phyloP scores from a whole-genome alignment of 2,888 invertebrate genomes.

The Icerya purchasi region DNA sequence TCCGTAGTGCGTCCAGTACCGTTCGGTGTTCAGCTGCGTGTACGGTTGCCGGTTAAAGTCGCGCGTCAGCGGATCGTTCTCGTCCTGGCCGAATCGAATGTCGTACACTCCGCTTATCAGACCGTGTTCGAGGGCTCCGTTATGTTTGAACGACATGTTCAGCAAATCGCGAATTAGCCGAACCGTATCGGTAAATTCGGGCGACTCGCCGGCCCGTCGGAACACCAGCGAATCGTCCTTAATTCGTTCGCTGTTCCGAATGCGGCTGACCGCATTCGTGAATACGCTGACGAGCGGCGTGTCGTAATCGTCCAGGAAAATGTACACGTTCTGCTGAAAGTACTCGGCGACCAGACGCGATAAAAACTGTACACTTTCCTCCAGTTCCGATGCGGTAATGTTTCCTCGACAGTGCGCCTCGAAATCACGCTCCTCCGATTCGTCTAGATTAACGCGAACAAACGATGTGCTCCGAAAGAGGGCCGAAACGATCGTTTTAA shows the following conservation, averaged over 20 bases:
- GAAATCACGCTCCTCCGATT: background rate
- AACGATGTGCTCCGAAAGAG: background rate
- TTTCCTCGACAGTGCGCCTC: background rate
- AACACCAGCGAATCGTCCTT: background rate
- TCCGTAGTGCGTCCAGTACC: background rate
- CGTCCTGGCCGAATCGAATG: background rate
- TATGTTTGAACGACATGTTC: background rate
- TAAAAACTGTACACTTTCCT: background rate
- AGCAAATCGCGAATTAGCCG: background rate
- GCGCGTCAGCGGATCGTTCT: too few relatives aligned
- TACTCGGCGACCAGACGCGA: background rate
- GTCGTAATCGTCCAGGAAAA: background rate
- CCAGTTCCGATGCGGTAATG: background rate
- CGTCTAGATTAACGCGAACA: background rate
- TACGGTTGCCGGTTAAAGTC: too few relatives aligned
- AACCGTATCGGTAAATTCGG: background rate
- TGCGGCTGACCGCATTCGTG: background rate
- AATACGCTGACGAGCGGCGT: background rate
- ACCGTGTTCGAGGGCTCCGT: background rate
- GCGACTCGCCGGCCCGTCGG: background rate
- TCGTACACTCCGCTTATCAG: background rate
- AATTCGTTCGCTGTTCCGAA: background rate
- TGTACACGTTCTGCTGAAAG: background rate
- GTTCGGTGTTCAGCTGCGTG: background rate
- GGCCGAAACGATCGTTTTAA: background rate